Base-by-base conservation (phyloP, 2,113 vertebrate genomes). In the Lynx canadensis region DNA sequence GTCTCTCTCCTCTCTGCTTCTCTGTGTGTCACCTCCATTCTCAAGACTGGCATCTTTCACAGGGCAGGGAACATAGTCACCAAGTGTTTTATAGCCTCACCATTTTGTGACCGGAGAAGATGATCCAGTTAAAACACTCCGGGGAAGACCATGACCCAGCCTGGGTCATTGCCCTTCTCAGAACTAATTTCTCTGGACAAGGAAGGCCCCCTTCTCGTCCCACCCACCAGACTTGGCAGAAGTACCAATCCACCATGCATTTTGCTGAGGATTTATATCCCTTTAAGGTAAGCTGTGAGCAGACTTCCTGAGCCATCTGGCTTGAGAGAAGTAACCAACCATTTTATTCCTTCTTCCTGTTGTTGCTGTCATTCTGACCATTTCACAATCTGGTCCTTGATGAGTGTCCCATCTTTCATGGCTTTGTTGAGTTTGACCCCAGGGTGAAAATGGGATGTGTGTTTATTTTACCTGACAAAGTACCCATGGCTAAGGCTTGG, bases 401-500 rank as follows among this genome's bases (percentile, higher is more conserved):
- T 92, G 94, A 93, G 52, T 73, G 96, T 97, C 97, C 91, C 80
- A 84, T 93, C 98, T 98, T 97, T 98, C 96, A 97, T 74, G 79
- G 78, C 65, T 96, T 93, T 96, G 96, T 97, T 95, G 98, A 98
- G 95, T 90, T 90, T 97, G 98, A 98, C 95, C 97, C 91, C 96
- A 66, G 83, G 68, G 96, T 97, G 84, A 97, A 98, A 97, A 98
- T 33, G 55, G 84, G 96, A 89, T 0, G 5, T 79, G 27, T 95
- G 87, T 98, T 98, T 65, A 16, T 98, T 97, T 97, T 98, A 97
- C 96, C 87, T 97, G 96, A 98, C 96, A 97, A 98, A 98, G 97
- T 97, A 89, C 91, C 96, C 97, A 93, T 89, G 90, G 95, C 96
- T 98, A 92, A 95, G 73, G 50, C 89, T 97, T 91, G 63, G 16